Evolutionary conservation across 2,113 vertebrate genomes (phyloP).

Genomic region (Hymenochirus boettgeri): DNA sequence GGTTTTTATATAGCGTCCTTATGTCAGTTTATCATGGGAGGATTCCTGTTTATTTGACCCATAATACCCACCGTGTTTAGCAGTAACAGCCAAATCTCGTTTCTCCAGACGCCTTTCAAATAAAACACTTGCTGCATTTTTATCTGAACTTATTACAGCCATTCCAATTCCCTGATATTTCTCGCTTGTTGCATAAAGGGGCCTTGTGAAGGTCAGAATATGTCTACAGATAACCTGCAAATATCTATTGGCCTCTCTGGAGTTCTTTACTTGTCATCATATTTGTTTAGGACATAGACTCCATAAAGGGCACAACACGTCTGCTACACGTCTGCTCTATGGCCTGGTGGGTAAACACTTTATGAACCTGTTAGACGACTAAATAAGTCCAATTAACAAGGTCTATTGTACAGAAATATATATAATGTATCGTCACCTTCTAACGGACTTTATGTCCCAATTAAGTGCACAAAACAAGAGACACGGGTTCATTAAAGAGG

Average conservation of each 20-base stretch:
- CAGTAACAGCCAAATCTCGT: not conserved
- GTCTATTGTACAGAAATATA: too few species aligned
- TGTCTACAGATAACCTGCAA: not conserved
- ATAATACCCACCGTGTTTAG: not conserved
- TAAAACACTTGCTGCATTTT: not conserved
- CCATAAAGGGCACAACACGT: not conserved
- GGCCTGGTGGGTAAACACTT: too few species aligned
- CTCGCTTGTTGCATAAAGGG: not conserved
- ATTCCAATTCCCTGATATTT: not conserved
- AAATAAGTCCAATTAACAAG: too few species aligned
- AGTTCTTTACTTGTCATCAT: not conserved
- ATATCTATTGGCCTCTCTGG: not conserved
- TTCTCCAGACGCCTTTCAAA: constrained; percentile 6
- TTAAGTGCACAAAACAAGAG: too few species aligned
- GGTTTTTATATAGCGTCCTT: too few species aligned
- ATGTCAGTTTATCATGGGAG: too few species aligned
- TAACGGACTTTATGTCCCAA: too few species aligned
- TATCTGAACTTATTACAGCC: constrained; percentile 7
- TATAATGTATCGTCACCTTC: too few species aligned
- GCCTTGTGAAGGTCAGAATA: constrained; percentile 8
- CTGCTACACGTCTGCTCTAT: too few species aligned
- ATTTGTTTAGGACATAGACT: not conserved
- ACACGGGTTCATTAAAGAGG: too few species aligned
- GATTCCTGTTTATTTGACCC: not conserved
- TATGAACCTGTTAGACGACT: too few species aligned